Evolutionary conservation across 2,888 invertebrate genomes (phyloP).

Genomic region (Chorisops tibialis): DNA sequence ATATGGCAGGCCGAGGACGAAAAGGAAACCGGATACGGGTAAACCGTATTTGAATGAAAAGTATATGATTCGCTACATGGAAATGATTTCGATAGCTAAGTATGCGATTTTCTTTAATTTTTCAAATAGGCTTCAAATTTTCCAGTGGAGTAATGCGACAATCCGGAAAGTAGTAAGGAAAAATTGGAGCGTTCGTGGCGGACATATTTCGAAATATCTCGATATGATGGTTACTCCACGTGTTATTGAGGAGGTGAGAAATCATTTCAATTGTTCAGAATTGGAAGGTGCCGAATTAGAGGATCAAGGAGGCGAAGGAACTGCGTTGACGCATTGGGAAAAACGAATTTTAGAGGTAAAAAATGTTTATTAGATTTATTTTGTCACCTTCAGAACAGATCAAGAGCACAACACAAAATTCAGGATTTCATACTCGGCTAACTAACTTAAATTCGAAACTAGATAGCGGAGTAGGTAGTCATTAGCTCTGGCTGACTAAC

Average conservation of each 20-base stretch:
- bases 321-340: conserved; percentile 97
- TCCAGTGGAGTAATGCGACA: conserved; percentile 90
- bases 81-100: neutral
- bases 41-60: conserved; percentile 85
- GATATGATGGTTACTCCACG: conserved; percentile 89
- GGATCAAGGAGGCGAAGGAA: conserved; percentile 97
- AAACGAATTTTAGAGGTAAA: conserved; percentile 93
- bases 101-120: neutral
- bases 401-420: no score
- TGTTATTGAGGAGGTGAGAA: conserved; percentile 80
- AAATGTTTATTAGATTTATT: neutral
- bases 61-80: conserved; percentile 51
- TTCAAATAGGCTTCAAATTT: conserved; percentile 71
- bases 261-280: conserved; percentile 80
- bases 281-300: conserved; percentile 96
- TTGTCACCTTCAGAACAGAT: no score
- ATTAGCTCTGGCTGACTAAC: no score
- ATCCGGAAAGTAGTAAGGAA: conserved; percentile 69
- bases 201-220: conserved; percentile 69
- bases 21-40: conserved; percentile 75
- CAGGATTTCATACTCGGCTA: no score
- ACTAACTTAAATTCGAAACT: no score
- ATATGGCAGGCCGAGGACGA: conserved; percentile 82
- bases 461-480: no score
- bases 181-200: conserved; percentile 77